Base-by-base conservation (phyloP, 2,888 invertebrate genomes). In the Meghimatium bilineatum region DNA sequence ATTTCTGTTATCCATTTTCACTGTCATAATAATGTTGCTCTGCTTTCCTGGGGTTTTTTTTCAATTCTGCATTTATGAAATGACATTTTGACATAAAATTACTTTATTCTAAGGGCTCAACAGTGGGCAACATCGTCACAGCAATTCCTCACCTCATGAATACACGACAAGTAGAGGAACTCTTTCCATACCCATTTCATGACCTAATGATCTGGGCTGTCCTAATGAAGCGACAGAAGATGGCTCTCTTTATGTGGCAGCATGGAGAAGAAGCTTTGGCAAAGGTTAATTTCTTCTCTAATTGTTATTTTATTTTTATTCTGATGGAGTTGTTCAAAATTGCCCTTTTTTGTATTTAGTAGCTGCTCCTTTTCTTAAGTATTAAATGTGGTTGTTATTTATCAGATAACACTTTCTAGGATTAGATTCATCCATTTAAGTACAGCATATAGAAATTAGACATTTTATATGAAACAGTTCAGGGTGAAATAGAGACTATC, bases 201-300 rank as follows among this genome's bases (percentile, higher is more conserved):
- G 99, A 99, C 94, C 95, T 99, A 88, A 95, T 95, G 90, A 91
- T 98, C 93, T 99, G 99, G 99, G 97, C 99, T 56, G 98, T 99
- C 8, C 94, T 99, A 82, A 98, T 99, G 87, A 98, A 99, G 93
- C 95, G 99, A 1, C 99, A 99, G 93, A 97, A 97, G 93, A 98
- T 99, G 98, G 98, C 99, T 0, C 93, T 98, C 87, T 95, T 99
- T 36, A 98, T 99, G 97, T 99, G 99, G 99, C 97, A 98, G 87
- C 99, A 99, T 91, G 99, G 99, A 0, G 99, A 99, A 93, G 99
- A 99, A 93, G 98, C 99, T 0, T 94, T 99, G 87, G 99, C 99
- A 0, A 99, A 99, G 94, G 97, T 98, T 0, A 71, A 44, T n/a
- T 20, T 23, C 0, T 52, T 74, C 44, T 29, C 17, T 10, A 56